phyloP scores from a whole-genome alignment of 2,888 invertebrate species.

The Candidula unifasciata region DNA sequence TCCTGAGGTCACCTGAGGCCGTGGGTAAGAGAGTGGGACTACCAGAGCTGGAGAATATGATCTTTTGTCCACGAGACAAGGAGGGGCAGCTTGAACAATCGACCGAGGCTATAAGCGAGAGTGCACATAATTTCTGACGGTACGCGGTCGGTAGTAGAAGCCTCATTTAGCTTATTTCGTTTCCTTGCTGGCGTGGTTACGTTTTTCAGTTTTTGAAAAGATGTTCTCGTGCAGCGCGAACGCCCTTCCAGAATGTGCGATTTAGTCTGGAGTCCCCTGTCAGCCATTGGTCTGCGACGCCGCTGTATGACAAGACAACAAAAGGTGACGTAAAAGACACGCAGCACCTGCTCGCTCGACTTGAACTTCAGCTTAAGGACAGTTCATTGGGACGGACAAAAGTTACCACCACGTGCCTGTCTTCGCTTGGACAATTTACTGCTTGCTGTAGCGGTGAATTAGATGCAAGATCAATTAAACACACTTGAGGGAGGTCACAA shows the following conservation, averaged over 20 bases:
- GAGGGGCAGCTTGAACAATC: not conserved
- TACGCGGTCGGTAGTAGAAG: conserved; percentile 17
- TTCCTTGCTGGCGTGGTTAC: not conserved
- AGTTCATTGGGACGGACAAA: not conserved
- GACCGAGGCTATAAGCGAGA: not conserved
- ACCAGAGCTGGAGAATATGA: conserved; percentile 13
- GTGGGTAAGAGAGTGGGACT: conserved; percentile 25
- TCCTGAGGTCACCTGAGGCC: conserved; percentile 34
- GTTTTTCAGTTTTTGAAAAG: not conserved
- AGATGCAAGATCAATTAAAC: no score
- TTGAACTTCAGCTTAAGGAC: not conserved
- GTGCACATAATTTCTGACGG: not conserved
- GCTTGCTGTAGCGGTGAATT: no score
- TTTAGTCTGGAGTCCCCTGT: not conserved
- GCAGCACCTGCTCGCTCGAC: conserved; percentile 24
- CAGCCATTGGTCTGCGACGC: not conserved
- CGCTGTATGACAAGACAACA: not conserved
- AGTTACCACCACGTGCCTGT: no score
- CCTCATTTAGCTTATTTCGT: conserved; percentile 9
- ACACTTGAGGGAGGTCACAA: no score
- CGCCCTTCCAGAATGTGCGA: not conserved
- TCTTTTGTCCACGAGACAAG: conserved; percentile 24
- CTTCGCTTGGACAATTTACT: no score
- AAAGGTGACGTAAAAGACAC: conserved; percentile 1
- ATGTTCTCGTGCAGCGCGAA: not conserved